Conservation (phyloP, 2,797 vertebrate species). For the Rachycentron canadum region DNA sequence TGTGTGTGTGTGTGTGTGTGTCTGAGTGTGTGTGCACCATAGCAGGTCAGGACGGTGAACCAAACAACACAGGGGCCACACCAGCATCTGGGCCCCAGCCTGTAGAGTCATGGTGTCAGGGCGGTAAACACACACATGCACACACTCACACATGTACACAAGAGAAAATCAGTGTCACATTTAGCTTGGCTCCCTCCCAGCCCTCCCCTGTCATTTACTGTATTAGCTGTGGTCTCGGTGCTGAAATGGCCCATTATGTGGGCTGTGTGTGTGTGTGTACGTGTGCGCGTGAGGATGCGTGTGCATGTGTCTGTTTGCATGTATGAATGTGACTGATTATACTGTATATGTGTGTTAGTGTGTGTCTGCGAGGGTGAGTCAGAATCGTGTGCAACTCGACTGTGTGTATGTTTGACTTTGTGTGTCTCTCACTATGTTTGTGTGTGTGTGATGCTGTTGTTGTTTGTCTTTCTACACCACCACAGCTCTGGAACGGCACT, state of each 20-base stretch:
- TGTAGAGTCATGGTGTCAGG: slow-evolving; percentile 58
- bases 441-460: slow-evolving; percentile 69
- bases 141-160: slow-evolving; percentile 44
- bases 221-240: slow-evolving; percentile 87
- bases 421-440: slow-evolving; percentile 2
- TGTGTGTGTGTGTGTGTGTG: slow-evolving; percentile 29
- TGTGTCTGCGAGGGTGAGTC: slow-evolving; percentile 48
- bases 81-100: slow-evolving; percentile 75
- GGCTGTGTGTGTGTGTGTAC: slow-evolving; percentile 66
- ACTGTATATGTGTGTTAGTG: slow-evolving; percentile 58
- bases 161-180: slow-evolving; percentile 78
- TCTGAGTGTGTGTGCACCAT: slow-evolving; percentile 24
- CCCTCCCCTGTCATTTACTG: slow-evolving; percentile 84
- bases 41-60: slow-evolving; percentile 55
- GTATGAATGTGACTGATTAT: slow-evolving; percentile 73
- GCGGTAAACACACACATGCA: slow-evolving; percentile 34
- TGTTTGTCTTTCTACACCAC: slow-evolving; percentile 77
- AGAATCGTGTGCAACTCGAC: slow-evolving; percentile 26
- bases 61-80: slow-evolving; percentile 63
- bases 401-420: slow-evolving; percentile 17
- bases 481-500: slow-evolving; percentile 58
- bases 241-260: slow-evolving; percentile 85
- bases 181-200: slow-evolving; percentile 72
- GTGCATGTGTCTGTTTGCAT: slow-evolving; percentile 55
- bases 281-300: slow-evolving; percentile 37